Base-by-base conservation (phyloP, 2,888 invertebrate genomes). In the Philaethria dido region DNA sequence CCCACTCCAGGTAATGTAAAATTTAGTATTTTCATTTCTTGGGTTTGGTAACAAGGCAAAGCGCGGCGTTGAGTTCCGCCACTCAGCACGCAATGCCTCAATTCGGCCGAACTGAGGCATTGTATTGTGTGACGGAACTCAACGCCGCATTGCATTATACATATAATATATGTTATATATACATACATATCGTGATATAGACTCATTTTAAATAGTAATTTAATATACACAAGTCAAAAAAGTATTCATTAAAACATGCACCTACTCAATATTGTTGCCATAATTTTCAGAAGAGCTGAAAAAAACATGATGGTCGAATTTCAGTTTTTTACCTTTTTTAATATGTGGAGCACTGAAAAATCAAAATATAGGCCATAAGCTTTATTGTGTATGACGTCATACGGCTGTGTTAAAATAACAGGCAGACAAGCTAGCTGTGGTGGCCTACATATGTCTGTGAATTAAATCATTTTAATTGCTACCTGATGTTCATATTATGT, bases 391-490 rank as follows among this genome's bases (percentile, higher is more conserved):
- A 45, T 60, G 60, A 60, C 60, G 60, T 60, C 60, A 60, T 14
- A 60, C 45, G 29, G 60, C 33, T 33, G 47, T 18, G 55, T 55
- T 55, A 39, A 54, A 63, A 66, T 57, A 60, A 36, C 22, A 42
- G 42, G 14, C 16, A 20, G 47, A 52, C 13, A 50, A 33, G 39
- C 16, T 47, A 55, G 50, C 14, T 64, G 59, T 59, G 44, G 52
- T 42, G 54, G 54, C 63, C 63, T 61, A 36, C 44, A 50, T 39
- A 60, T 48, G 57, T 45, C 45, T 33, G 45, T 25, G 6, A 47
- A 60, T 45, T 47, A 47, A 60, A 45, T 60, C 59, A 45, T 18
- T 47, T 33, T 60, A 60, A 60, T 60, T 47, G 60, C 47, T 33
- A 18, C 29, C 60, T 60, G 29, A 33, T 29, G 18, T 33, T 18